Evolutionary conservation across 2,888 invertebrate genomes (phyloP).

Genomic region (Phanerotoma sp.): DNA sequence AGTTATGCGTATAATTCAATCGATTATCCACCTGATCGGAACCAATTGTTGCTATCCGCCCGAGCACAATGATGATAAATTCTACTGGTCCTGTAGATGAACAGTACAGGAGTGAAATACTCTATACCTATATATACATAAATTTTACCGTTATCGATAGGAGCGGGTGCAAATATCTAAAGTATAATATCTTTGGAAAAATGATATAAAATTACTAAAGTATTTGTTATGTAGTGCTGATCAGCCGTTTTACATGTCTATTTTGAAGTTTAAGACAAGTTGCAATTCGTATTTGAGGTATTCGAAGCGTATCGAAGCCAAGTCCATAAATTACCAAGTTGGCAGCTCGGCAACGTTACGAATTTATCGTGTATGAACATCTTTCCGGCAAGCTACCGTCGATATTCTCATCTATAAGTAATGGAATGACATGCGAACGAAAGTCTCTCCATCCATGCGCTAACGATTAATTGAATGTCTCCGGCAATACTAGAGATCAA

Average conservation of each 20-base stretch:
- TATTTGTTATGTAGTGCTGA: too few species aligned
- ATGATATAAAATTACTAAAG: too few species aligned
- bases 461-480: constrained; percentile 13
- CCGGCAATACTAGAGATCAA: background rate
- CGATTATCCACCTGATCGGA: constrained; percentile 45
- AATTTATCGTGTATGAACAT: constrained; percentile 37
- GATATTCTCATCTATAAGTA: constrained; percentile 20
- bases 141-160: constrained; percentile 33
- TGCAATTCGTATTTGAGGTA: constrained; percentile 33
- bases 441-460: background rate
- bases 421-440: constrained; percentile 32
- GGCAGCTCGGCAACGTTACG: constrained; percentile 37
- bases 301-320: constrained; percentile 37
- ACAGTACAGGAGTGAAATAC: too few species aligned
- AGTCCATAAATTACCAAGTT: constrained; percentile 36
- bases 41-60: constrained; percentile 23
- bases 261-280: constrained; percentile 12
- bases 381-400: constrained; percentile 33
- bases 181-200: background rate
- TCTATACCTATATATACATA: too few species aligned
- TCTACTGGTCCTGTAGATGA: constrained; percentile 13
- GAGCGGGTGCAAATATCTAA: constrained; percentile 28
- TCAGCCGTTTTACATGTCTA: background rate
- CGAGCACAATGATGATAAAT: constrained; percentile 39
- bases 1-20: constrained; percentile 36